These are phyloP conservation scores for Scrobipalpa atriplicella DNA, from an alignment of 2,888 invertebrate genomes.

Conservation along the genomic window DNA sequence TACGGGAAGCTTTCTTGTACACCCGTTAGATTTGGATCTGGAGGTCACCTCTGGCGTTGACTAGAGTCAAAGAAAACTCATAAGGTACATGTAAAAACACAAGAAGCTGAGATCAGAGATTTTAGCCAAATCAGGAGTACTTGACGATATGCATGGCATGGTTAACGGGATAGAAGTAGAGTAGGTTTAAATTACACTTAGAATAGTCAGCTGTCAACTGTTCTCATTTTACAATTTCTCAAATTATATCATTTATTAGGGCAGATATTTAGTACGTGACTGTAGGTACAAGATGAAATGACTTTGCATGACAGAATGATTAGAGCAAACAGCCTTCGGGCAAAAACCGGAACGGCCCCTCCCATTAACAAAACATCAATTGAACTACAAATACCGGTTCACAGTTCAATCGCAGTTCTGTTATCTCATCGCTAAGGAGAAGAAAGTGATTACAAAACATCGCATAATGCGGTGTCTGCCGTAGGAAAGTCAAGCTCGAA, in stretches of 20 bases:
- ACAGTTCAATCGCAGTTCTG: conserved; percentile 48
- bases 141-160: background rate
- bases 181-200: background rate
- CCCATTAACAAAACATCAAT: conserved; percentile 3
- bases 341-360: conserved; percentile 17
- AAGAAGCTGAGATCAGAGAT: no score
- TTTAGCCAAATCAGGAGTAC: background rate
- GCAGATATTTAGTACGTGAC: background rate
- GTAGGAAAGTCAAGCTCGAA: conserved; percentile 52
- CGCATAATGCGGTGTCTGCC: conserved; percentile 54
- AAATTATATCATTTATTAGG: background rate
- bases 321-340: background rate
- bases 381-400: conserved; percentile 12
- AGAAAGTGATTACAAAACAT: conserved; percentile 74
- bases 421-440: conserved; percentile 70
- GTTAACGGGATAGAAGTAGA: background rate
- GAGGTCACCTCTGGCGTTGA: no score
- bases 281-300: background rate
- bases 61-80: no score
- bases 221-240: background rate
- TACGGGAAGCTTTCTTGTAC: no score
- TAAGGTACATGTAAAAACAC: no score
- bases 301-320: conserved; percentile 1
- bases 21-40: no score
- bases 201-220: background rate